These are phyloP conservation scores for Chrysaora quinquecirrha DNA, from an alignment of 30 jellyfish, hydroid and myxozoan genomes.

Conservation along the genomic window DNA sequence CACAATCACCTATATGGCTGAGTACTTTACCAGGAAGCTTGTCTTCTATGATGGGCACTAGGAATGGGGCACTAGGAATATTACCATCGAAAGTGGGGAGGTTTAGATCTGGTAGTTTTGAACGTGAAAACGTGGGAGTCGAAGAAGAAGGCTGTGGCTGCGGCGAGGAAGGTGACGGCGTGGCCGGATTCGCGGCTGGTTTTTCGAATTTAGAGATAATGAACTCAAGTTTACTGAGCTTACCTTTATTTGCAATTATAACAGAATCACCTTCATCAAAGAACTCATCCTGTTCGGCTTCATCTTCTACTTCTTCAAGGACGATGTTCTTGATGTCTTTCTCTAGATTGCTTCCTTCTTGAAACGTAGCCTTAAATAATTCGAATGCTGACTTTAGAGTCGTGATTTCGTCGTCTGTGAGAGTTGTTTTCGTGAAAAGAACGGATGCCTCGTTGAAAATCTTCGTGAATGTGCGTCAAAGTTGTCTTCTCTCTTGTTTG, in stretches of 20 bases:
- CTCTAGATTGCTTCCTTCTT: background rate
- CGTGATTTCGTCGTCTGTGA: background rate
- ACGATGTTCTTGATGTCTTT: background rate
- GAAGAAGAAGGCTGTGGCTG: conserved; percentile 13
- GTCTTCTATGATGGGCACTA: conserved; percentile 44
- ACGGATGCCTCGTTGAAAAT: conserved; percentile 20
- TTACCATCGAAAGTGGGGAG: conserved; percentile 46
- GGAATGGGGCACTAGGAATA: conserved; percentile 37
- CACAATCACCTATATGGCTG: conserved; percentile 25
- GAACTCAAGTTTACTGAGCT: background rate
- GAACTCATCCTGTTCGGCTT: no score
- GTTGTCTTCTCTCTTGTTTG: conserved; percentile 24
- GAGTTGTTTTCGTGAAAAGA: background rate
- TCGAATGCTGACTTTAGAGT: background rate
- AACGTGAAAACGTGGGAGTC: no score
- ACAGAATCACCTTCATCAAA: background rate
- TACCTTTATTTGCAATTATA: background rate
- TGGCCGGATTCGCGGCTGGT: no score
- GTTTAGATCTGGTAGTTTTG: conserved; percentile 32
- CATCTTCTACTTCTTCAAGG: background rate
- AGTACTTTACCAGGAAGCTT: conserved; percentile 48
- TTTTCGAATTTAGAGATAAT: background rate
- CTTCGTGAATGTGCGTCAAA: conserved; percentile 7
- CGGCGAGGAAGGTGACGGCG: background rate
- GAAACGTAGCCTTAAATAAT: background rate